Evolutionary conservation across 2,888 invertebrate species (phyloP).

Genomic region (Schizotus pectinicornis): DNA sequence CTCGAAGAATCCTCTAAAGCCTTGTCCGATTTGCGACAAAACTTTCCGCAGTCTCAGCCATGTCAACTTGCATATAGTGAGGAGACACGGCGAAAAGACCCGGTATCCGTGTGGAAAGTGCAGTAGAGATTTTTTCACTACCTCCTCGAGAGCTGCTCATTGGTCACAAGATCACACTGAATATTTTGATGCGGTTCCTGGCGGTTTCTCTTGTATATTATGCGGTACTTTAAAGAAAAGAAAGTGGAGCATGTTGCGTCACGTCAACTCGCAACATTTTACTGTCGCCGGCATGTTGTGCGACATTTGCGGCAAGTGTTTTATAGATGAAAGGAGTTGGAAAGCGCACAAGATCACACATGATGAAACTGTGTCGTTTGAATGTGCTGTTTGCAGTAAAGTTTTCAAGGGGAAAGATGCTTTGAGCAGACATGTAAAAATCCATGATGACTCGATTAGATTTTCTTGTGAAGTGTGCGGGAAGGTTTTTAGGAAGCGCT

Average conservation of each 20-base stretch:
- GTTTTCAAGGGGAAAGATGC: neutral
- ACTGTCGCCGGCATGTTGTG: neutral
- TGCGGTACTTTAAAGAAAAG: neutral
- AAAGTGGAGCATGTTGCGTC: neutral
- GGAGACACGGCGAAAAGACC: neutral
- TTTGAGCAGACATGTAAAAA: conserved; percentile 5
- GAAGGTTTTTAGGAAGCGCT: neutral
- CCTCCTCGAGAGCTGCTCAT: neutral
- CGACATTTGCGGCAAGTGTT: conserved; percentile 9
- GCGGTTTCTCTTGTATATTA: neutral
- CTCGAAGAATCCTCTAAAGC: too few species aligned
- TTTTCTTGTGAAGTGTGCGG: conserved; percentile 5
- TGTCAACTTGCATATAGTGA: neutral
- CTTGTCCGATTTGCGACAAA: neutral
- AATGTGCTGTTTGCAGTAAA: conserved; percentile 15
- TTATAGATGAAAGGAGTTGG: neutral
- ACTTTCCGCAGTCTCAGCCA: neutral
- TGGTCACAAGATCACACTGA: neutral
- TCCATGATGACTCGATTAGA: conserved; percentile 1
- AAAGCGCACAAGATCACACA: conserved; percentile 1
- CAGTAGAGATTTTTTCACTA: neutral
- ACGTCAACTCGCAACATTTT: neutral
- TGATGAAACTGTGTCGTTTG: neutral
- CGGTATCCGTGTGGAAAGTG: neutral
- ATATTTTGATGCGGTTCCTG: neutral